These are phyloP conservation scores for Grallaria varia DNA, from an alignment of 2,113 vertebrate genomes.

Conservation along the genomic window DNA sequence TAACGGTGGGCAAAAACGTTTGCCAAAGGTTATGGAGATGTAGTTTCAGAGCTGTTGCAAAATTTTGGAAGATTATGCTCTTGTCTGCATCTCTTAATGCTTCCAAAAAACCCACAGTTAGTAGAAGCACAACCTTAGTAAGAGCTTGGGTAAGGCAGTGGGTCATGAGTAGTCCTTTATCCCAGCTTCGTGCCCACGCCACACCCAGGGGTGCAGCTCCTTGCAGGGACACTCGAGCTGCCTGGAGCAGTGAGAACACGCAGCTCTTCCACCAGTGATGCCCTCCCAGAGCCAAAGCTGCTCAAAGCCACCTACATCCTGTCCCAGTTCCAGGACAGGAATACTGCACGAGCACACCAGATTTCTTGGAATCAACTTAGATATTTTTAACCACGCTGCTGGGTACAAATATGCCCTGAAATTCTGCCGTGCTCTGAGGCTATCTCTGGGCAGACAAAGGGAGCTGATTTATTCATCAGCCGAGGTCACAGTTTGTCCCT, in stretches of 20 bases:
- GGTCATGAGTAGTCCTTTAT: background rate
- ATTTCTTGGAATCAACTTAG: background rate
- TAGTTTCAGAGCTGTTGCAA: background rate
- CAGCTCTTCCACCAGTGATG: background rate
- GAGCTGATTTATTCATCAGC: constrained; percentile 10
- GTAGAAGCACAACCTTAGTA: background rate
- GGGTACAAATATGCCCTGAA: background rate
- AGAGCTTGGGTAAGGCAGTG: background rate
- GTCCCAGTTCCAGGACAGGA: background rate
- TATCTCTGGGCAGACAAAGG: background rate
- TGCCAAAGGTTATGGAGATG: background rate
- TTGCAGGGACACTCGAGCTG: fast-evolving
- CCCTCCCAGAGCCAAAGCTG: background rate
- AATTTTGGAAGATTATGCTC: background rate
- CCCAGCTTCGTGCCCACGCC: background rate
- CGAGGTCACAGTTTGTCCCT: background rate
- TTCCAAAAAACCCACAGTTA: background rate
- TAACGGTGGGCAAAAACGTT: background rate
- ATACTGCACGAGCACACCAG: background rate
- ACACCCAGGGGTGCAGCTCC: fast-evolving
- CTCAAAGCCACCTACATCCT: background rate
- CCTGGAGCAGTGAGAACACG: fast-evolving
- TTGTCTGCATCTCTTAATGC: background rate
- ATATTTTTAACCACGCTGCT: background rate
- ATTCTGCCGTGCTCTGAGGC: background rate